Conservation (phyloP, 2,888 invertebrate species). For the Pimpla rufipes region DNA sequence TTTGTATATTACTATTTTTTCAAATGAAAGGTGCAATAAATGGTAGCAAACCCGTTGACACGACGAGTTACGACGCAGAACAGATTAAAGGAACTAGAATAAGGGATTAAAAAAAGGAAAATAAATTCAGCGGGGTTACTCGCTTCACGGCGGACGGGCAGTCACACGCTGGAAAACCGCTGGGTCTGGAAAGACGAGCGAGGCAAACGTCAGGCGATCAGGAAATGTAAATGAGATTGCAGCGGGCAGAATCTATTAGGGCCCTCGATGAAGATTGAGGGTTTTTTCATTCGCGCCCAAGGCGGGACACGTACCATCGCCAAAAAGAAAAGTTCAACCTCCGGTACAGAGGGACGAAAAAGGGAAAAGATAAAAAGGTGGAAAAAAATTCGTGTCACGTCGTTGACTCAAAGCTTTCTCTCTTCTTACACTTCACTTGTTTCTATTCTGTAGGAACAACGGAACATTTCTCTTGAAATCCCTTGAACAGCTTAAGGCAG, state of each 20-base stretch:
- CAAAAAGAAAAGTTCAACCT: constrained; percentile 36
- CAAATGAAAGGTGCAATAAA: neutral
- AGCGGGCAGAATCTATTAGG: constrained; percentile 68
- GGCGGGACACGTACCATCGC: constrained; percentile 47
- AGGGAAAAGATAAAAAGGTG: constrained; percentile 8
- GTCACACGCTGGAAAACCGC: constrained; percentile 61
- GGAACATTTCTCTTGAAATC: neutral
- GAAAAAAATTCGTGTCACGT: constrained; percentile 50
- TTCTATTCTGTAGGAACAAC: neutral
- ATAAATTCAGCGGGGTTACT: constrained; percentile 39
- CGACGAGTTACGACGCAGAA: neutral
- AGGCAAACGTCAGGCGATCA: constrained; percentile 28
- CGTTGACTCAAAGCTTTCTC: constrained; percentile 14
- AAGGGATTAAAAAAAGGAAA: no score
- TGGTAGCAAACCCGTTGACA: constrained; percentile 4
- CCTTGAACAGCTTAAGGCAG: no score
- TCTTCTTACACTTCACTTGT: constrained; percentile 4
- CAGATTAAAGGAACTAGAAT: constrained; percentile 36
- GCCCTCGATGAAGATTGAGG: constrained; percentile 65
- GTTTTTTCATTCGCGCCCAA: constrained; percentile 27
- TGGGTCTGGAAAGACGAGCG: constrained; percentile 47
- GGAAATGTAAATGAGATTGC: constrained; percentile 72
- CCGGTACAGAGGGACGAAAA: no score
- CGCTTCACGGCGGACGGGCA: constrained; percentile 64
- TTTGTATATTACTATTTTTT: no score